These are phyloP conservation scores for Caerostris extrusa DNA, from an alignment of 1,140 invertebrate genomes.

Conservation along the genomic window DNA sequence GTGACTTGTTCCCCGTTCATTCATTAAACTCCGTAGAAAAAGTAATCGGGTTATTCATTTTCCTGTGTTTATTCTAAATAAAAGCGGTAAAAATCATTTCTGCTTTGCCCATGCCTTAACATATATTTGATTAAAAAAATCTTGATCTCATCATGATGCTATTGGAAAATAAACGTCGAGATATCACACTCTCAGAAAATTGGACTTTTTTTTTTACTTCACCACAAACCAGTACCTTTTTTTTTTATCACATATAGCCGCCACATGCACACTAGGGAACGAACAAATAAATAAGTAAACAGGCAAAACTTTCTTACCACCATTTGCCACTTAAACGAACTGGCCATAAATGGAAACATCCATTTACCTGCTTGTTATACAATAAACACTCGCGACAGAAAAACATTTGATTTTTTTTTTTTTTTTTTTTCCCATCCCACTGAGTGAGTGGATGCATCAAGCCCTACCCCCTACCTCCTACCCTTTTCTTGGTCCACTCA, in stretches of 20 bases:
- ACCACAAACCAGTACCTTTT: neutral
- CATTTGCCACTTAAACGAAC: slow-evolving; percentile 46
- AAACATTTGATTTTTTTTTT: neutral
- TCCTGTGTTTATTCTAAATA: too few relatives aligned
- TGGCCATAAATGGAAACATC: slow-evolving; percentile 60
- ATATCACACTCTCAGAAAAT: neutral
- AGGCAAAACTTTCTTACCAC: neutral
- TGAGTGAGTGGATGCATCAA: neutral
- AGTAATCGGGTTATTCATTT: too few relatives aligned
- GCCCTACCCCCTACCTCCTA: neutral
- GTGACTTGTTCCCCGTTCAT: too few relatives aligned
- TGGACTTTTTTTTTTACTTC: neutral
- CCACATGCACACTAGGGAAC: neutral
- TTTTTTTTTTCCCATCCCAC: neutral
- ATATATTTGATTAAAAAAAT: neutral
- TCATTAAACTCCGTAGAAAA: too few relatives aligned
- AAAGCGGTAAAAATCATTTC: neutral
- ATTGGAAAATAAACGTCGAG: neutral
- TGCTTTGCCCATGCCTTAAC: neutral
- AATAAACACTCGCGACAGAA: slow-evolving; percentile 57
- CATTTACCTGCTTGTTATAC: slow-evolving; percentile 72
- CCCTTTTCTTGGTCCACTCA: neutral
- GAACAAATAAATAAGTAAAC: neutral
- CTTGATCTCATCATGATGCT: neutral
- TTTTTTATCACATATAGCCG: neutral